Base-by-base conservation (phyloP, 2,888 invertebrate species). In the Octonoba sinensis region DNA sequence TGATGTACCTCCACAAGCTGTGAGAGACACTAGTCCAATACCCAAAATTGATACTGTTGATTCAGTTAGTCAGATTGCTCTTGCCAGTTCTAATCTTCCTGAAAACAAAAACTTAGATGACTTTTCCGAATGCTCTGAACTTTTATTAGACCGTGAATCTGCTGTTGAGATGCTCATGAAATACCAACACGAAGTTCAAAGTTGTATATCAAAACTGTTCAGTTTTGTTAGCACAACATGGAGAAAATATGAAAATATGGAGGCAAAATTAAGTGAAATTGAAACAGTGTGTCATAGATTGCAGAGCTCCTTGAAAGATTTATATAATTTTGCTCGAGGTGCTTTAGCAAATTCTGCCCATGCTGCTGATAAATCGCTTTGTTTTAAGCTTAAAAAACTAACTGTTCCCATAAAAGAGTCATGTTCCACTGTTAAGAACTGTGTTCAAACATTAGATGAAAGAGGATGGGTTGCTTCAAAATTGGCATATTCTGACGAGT, bases 241-340 rank as follows among this genome's bases (percentile, higher is more conserved):
- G 96, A 91, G 96, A 86, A 91, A 92, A 83, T 92, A 92, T 84
- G 94, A 94, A 44, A 93, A 93, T 87, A 90, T 97, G 83, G 93
- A 95, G 85, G 91, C 92, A 18, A 92, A 93, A 77, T 89, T 96
- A 59, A 92, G 94, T 90, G 96, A 96, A 87, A 92, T 97, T 18
- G 94, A 94, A 89, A 91, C 95, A 85, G 93, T 95, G 8, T 94
- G 94, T 60, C 91, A 93, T 8, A 91, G 94, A 70, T 90, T 97
- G 64, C 91, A 93, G 85, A 93, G 94, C 3, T 93, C 95, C 0
- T 89, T 96, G 47, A 94, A 95, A 88, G 96, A 96, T 90, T 92
- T 96, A 81, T 92, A 95, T 0, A 94, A 96, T 85, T 97, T 97
- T 88, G 93, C 94, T 0, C 95, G 95, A 88, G 95, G 96, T 49